Evolutionary conservation across 2,888 invertebrate genomes (phyloP).

Genomic region (Cheiracanthium punctorium): DNA sequence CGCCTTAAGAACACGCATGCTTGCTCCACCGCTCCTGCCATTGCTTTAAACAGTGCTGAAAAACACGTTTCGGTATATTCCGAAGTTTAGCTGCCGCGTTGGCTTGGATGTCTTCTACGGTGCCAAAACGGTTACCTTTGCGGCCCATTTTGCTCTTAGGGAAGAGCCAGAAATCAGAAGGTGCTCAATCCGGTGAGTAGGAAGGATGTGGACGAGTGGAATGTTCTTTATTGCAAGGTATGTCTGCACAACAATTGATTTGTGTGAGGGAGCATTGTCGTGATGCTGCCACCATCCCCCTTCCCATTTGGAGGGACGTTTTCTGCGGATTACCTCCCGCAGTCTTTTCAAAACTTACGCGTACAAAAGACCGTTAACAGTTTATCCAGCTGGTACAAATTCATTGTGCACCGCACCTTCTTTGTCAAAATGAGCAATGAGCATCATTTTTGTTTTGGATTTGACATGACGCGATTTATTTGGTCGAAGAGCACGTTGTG

Average conservation of each 20-base stretch:
- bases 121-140: neutral
- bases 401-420: no score
- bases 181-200: neutral
- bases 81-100: neutral
- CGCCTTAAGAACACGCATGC: neutral
- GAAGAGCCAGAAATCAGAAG: neutral
- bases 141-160: neutral
- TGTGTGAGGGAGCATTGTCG: neutral
- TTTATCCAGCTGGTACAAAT: neutral
- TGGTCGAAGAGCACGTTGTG: neutral
- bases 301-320: neutral
- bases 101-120: neutral
- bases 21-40: neutral
- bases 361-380: neutral
- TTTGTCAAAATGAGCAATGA: neutral
- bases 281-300: neutral
- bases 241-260: neutral
- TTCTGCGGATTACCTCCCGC: neutral
- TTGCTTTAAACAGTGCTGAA: neutral
- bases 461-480: slow-evolving; percentile 16
- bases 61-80: neutral
- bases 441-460: neutral
- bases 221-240: neutral
- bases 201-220: neutral
- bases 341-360: neutral